Evolutionary conservation across 2,888 invertebrate genomes (phyloP), one percentile per base, ranked within the genome.

Genomic region (Nymphalis polychloros): DNA sequence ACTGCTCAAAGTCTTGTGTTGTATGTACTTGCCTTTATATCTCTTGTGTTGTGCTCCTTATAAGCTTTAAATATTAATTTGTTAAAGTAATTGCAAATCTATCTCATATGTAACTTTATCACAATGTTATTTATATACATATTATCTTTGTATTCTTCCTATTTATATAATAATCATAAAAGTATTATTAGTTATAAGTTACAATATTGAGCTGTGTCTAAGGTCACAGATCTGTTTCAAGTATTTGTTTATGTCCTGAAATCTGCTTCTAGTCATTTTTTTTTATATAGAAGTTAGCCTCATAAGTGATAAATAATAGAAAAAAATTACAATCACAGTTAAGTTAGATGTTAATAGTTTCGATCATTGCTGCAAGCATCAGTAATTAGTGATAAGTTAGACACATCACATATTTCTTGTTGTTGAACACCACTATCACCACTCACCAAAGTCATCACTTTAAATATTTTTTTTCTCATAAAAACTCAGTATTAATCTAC

Each of bases 11-110:
- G 10, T 49, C 47, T 70, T 65, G 63, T 65, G 67, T 72, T 70
- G 67, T 70, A 61, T 63, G 41, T 19, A 35, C 60, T 63, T 63
- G 59, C 57, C 64, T 69, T 16, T 35, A 55, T 17, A 66, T 47
- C 67, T 64, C 27, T 64, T 71, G 68, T 48, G 63, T 70, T 72
- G 53, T 72, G 65, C 59, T 66, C 57, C 60, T n/a, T 64, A 23
- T 31, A 63, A 67, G 57, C 60, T 67, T 64, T 49, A 67, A 66
- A 49, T 46, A 49, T 23, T 66, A 66, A 50, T 71, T 50, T 69
- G 47, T 62, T 64, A 19, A 50, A 10, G 23, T 65, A 61, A 53
- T 64, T 64, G 52, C 53, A 55, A 63, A 49, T 61, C 20, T 70
- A 55, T 59, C 35, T 49, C 46, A 53, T 47, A 35, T 48, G 16